These are phyloP conservation scores for Apis mellifera DNA, from an alignment of 1,140 invertebrate species.

Conservation along the genomic window DNA sequence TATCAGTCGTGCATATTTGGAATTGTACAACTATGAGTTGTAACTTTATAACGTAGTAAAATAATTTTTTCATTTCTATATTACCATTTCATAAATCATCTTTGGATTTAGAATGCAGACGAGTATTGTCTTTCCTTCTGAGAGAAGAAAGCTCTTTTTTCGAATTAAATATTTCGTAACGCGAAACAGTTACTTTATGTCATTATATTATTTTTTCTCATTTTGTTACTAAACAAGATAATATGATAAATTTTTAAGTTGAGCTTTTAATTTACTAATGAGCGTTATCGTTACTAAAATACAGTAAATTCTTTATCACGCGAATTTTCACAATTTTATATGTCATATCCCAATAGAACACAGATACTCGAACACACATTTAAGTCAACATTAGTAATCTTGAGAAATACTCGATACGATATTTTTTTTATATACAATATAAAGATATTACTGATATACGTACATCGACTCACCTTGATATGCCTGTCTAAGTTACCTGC, in stretches of 20 bases:
- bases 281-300: constrained; percentile 41
- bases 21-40: constrained; percentile 54
- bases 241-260: constrained; percentile 24
- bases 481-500: constrained; percentile 65
- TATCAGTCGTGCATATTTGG: constrained; percentile 62
- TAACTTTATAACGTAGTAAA: constrained; percentile 53
- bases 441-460: constrained; percentile 66
- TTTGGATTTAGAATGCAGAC: constrained; percentile 56
- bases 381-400: constrained; percentile 11
- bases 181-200: constrained; percentile 14
- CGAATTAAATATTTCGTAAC: constrained; percentile 8
- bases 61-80: constrained; percentile 40
- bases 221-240: constrained; percentile 20
- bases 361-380: constrained; percentile 36
- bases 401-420: constrained; percentile 27
- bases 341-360: constrained; percentile 44
- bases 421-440: constrained; percentile 46
- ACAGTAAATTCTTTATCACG: constrained; percentile 20
- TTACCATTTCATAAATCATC: constrained; percentile 43
- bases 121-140: constrained; percentile 53
- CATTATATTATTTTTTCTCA: constrained; percentile 3
- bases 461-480: constrained; percentile 68
- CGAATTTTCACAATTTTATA: constrained; percentile 47
- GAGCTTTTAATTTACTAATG: constrained; percentile 24
- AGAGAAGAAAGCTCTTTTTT: constrained; percentile 44